phyloP scores from a whole-genome alignment of 2,888 invertebrate species.

The Periphyllus acericola region DNA sequence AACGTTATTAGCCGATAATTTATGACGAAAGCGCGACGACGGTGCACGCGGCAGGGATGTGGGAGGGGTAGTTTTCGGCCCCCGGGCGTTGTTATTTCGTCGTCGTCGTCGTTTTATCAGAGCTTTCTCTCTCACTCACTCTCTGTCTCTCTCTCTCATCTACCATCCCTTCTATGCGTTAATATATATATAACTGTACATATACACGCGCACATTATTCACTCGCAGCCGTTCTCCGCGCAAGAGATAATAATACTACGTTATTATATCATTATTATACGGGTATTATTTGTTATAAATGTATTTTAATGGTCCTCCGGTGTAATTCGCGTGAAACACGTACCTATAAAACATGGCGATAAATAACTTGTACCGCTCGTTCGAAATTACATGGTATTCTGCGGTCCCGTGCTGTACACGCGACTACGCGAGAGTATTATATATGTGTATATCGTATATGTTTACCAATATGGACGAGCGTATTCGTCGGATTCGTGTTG shows the following conservation, averaged over 20 bases:
- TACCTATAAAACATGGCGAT: not conserved
- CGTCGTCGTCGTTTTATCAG: constrained; percentile 25
- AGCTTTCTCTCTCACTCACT: constrained; percentile 14
- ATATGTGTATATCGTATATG: not conserved
- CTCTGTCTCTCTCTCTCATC: not conserved
- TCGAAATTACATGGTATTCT: constrained; percentile 14
- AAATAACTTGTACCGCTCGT: not conserved
- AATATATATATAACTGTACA: not conserved
- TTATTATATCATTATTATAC: not conserved
- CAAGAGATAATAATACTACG: constrained; percentile 19
- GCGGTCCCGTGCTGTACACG: not conserved
- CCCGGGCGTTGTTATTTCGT: not conserved
- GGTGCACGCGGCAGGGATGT: not conserved
- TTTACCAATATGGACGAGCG: not conserved
- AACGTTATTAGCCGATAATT: constrained; percentile 59
- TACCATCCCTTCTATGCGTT: not conserved
- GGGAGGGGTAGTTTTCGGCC: constrained; percentile 1
- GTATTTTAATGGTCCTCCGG: constrained; percentile 39
- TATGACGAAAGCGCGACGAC: constrained; percentile 15
- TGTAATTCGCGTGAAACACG: constrained; percentile 9
- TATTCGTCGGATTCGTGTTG: not conserved
- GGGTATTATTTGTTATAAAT: constrained; percentile 27
- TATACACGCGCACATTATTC: not conserved
- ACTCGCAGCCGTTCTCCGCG: not conserved
- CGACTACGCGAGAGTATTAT: not conserved